phyloP scores from a whole-genome alignment of 1,140 invertebrate genomes.

The Magallana ariakensis region DNA sequence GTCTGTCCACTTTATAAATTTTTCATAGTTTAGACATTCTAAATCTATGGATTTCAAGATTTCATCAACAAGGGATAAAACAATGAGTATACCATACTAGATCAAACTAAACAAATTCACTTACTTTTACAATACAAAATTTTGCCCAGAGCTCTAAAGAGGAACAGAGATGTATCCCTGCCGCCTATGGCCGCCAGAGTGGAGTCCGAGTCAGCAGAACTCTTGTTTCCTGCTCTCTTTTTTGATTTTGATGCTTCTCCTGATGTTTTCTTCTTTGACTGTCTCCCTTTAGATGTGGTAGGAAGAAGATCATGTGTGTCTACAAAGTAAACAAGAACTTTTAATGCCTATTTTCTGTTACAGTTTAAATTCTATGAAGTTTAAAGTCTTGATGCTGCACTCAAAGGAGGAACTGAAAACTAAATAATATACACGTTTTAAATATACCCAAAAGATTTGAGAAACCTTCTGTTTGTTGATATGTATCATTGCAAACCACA shows the following conservation, averaged over 20 bases:
- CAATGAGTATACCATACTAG: too few relatives aligned
- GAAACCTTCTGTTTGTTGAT: too few relatives aligned
- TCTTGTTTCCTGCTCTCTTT: constrained; percentile 19
- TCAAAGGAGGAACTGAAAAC: too few relatives aligned
- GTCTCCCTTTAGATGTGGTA: constrained; percentile 49
- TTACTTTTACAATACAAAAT: constrained; percentile 79
- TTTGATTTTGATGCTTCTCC: constrained; percentile 54
- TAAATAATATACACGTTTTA: too few relatives aligned
- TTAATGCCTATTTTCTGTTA: neutral
- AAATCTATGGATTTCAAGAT: too few relatives aligned
- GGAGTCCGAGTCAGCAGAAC: constrained; percentile 50
- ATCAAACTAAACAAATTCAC: neutral
- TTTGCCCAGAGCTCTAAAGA: constrained; percentile 79
- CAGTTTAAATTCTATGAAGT: too few relatives aligned
- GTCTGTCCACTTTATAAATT: too few relatives aligned
- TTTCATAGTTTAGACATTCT: too few relatives aligned
- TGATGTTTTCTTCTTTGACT: constrained; percentile 10
- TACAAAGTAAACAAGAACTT: neutral
- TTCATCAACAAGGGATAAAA: too few relatives aligned
- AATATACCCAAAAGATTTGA: too few relatives aligned
- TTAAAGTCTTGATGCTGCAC: too few relatives aligned
- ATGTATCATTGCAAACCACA: too few relatives aligned
- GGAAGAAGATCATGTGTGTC: constrained; percentile 48
- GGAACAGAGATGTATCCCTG: constrained; percentile 74
- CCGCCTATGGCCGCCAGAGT: constrained; percentile 70